Base-by-base conservation (phyloP, 37 sponge, comb jelly and placozoan species). In the Bolinopsis microptera region DNA sequence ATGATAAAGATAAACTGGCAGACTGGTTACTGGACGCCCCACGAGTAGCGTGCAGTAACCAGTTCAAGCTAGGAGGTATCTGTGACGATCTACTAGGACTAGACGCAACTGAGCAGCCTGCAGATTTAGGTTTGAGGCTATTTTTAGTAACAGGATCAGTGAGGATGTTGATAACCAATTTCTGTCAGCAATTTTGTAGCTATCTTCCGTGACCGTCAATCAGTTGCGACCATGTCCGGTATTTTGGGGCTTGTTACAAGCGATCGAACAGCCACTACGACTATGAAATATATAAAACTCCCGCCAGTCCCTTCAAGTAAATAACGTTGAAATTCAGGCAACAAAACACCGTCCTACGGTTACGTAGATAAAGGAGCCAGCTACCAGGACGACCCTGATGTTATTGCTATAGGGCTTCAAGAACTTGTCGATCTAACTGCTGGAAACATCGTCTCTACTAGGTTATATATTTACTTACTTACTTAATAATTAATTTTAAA, bases 361-460 rank as follows among this genome's bases (percentile, higher is more conserved):
- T 48, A 77, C 35, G 93, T 93, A 0, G 75, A 69, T 9, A 93
- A 41, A 83, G 0, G 68, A 3, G 33, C 82, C 0, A 23, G 22
- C 0, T 26, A 31, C 27, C 28, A 38, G 0, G 72, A 39, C 37
- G 38, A n/a, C n/a, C 82, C 83, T 24, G 77, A 93, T 76, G 69
- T 77, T 3, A 48, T 69, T 39, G 77, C 48, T 75, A 75, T 77
- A 33, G 83, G 99, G 0, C 96, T 99, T 75, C 93, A 99, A 93
- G 99, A 99, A 70, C 93, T 99, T 38, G 99, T 99, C 18, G 97
- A 96, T 35, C 93, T 99, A 24, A 99, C 95, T 22, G 95, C 99
- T 26, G 95, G 95, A 23, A 96, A 97, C 92, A 95, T 99, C 31
- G 95, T 99, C 27, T 95, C 95, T 22, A 95, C 98, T 30, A 96